phyloP scores from a whole-genome alignment of 2,113 vertebrate species.

The Oncorhynchus nerka region DNA sequence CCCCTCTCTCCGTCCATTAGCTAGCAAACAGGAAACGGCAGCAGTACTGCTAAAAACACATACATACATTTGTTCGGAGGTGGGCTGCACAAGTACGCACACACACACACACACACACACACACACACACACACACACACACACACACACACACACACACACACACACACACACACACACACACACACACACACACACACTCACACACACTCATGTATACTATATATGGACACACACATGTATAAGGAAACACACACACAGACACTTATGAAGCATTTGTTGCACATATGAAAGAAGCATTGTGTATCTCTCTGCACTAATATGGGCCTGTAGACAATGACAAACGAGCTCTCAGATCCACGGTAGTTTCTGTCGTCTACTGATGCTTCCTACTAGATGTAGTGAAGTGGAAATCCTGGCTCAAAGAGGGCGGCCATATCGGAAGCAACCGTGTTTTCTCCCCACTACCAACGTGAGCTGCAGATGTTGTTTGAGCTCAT shows the following conservation, averaged over 20 bases:
- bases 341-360: neutral
- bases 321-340: too few species aligned
- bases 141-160: too few species aligned
- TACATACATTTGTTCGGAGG: conserved; percentile 33
- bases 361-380: neutral
- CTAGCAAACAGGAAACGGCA: conserved; percentile 46
- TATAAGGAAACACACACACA: neutral
- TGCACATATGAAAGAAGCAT: neutral
- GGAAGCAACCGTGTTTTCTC: neutral
- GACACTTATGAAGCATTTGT: too few species aligned
- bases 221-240: neutral
- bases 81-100: neutral
- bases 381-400: neutral
- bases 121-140: too few species aligned
- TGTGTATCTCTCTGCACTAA: neutral
- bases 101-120: neutral
- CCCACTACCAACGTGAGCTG: neutral
- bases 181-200: neutral
- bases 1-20: conserved; percentile 54
- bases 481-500: conserved; percentile 11
- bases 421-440: neutral
- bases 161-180: neutral
- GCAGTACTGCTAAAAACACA: conserved; percentile 36
- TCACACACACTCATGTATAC: neutral
- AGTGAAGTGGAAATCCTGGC: conserved; percentile 4